These are phyloP conservation scores for Craseonycteris thonglongyai DNA, from an alignment of 2,113 vertebrate genomes.

Conservation along the genomic window DNA sequence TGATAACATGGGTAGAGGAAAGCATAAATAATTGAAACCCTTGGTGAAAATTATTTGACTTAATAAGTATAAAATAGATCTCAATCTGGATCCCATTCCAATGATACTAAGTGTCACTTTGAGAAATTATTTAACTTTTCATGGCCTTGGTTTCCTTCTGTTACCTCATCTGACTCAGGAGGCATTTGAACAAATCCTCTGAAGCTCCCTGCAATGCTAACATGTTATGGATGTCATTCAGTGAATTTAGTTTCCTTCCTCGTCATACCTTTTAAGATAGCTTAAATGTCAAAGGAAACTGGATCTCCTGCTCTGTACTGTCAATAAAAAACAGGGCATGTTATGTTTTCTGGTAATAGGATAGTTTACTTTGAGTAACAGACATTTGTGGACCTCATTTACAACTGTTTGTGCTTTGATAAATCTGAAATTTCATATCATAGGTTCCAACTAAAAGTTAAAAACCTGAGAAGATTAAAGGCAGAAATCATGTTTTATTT, in stretches of 20 bases:
- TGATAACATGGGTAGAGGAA: neutral
- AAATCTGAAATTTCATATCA: neutral
- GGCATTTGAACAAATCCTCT: neutral
- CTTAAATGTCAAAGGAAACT: neutral
- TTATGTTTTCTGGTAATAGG: neutral
- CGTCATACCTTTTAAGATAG: neutral
- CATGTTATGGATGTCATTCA: neutral
- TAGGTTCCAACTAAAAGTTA: neutral
- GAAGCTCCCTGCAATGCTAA: neutral
- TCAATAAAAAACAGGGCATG: neutral
- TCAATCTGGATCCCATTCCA: neutral
- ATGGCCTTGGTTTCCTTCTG: neutral
- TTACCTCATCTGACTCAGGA: neutral
- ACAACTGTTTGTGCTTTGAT: neutral
- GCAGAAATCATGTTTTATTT: neutral
- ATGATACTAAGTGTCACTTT: neutral
- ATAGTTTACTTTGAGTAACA: neutral
- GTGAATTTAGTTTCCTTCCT: neutral
- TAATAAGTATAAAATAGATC: neutral
- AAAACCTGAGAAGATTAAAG: neutral
- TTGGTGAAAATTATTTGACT: neutral
- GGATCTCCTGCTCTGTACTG: neutral
- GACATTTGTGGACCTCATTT: neutral
- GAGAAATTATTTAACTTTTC: neutral
- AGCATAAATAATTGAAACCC: neutral